Percentiles rank a stretch among this genome's conserved stretches.
These are phyloP conservation scores for Lycaon pictus DNA, from an alignment of 2,113 vertebrate genomes.

Conservation along the genomic window DNA sequence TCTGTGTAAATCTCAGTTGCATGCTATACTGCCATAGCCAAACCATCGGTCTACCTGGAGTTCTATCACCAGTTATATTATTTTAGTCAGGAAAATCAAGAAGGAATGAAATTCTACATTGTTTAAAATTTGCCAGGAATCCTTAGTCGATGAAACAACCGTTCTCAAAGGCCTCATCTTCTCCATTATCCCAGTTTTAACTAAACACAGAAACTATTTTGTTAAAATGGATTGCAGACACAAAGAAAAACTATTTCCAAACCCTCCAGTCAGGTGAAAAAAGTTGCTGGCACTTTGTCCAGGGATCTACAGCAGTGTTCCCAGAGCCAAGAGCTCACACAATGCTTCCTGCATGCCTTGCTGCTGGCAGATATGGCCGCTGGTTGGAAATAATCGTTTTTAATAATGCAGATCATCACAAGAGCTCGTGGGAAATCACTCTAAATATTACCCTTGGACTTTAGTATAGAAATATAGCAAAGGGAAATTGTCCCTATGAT, in stretches of 20 bases:
- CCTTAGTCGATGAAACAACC: slow-evolving; percentile 49
- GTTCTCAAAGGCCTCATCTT: slow-evolving; percentile 55
- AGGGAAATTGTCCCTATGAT: slow-evolving; percentile 73
- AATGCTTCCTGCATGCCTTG: slow-evolving; percentile 46
- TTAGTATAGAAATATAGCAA: slow-evolving; percentile 65
- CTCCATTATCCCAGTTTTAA: slow-evolving; percentile 62
- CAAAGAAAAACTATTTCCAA: slow-evolving; percentile 69
- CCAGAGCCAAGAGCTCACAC: slow-evolving; percentile 62
- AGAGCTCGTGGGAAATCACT: slow-evolving; percentile 76
- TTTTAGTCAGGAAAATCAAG: background rate
- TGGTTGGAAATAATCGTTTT: slow-evolving; percentile 70
- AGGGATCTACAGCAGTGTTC: slow-evolving; percentile 70
- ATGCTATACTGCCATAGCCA: background rate
- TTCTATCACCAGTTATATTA: background rate
- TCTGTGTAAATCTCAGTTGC: background rate
- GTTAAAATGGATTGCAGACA: slow-evolving; percentile 69
- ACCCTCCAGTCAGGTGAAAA: slow-evolving; percentile 63
- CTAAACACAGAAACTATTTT: slow-evolving; percentile 61
- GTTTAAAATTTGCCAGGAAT: slow-evolving; percentile 63
- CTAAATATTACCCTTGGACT: slow-evolving; percentile 78
- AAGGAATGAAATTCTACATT: slow-evolving; percentile 4
- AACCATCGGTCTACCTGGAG: background rate
- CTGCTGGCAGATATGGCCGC: slow-evolving; percentile 68
- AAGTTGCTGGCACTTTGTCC: slow-evolving; percentile 60
- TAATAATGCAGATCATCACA: slow-evolving; percentile 71